These are phyloP conservation scores for Volucella zonaria DNA, from an alignment of 2,888 invertebrate genomes.

Conservation along the genomic window DNA sequence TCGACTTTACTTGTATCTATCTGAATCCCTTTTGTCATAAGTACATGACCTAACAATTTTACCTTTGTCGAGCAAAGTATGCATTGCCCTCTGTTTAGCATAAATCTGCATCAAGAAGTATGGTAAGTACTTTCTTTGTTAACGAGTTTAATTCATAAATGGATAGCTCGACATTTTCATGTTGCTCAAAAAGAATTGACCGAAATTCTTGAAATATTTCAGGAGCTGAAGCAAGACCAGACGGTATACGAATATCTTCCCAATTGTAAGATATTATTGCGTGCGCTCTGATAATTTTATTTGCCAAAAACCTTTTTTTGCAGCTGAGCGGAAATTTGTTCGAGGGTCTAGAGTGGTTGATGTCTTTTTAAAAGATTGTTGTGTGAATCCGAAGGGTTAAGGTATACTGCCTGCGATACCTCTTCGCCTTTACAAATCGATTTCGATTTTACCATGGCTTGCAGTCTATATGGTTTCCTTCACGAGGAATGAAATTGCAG, in stretches of 20 bases:
- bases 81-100: conserved; percentile 20
- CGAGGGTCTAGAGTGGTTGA: conserved; percentile 25
- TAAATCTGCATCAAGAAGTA: too few species aligned
- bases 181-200: neutral
- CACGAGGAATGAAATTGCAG: conserved; percentile 39
- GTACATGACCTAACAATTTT: neutral
- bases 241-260: conserved; percentile 24
- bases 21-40: too few species aligned
- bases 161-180: conserved; percentile 12
- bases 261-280: conserved; percentile 17
- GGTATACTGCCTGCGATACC: too few species aligned
- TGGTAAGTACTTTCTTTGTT: neutral
- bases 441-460: conserved; percentile 2
- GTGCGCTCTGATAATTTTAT: conserved; percentile 22
- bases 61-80: neutral
- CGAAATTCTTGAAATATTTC: conserved; percentile 6
- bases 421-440: too few species aligned
- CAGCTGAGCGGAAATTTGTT: conserved; percentile 18
- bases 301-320: conserved; percentile 26
- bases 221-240: conserved; percentile 29
- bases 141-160: conserved; percentile 17
- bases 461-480: conserved; percentile 12
- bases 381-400: conserved; percentile 29
- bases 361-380: conserved; percentile 26
- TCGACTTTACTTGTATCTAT: too few species aligned